phyloP scores from a whole-genome alignment of 2,113 vertebrate genomes.

The Tinamus guttatus region DNA sequence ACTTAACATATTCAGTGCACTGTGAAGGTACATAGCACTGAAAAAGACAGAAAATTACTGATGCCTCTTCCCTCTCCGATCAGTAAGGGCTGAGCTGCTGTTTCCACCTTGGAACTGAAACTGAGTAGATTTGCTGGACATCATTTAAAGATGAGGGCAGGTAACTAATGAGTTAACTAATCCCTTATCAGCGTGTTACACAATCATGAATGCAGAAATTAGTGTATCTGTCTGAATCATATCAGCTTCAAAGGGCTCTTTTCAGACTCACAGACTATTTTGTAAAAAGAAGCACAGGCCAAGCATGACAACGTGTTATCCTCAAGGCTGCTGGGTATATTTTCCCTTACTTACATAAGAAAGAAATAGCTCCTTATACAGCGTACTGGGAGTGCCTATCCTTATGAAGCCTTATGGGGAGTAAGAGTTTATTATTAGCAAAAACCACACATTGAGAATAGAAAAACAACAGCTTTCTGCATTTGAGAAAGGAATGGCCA shows the following conservation, averaged over 20 bases:
- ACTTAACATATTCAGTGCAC: neutral
- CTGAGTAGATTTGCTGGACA: neutral
- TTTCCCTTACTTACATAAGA: neutral
- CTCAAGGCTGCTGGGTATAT: neutral
- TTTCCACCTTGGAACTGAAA: neutral
- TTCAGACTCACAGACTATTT: neutral
- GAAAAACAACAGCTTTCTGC: neutral
- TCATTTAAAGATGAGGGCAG: neutral
- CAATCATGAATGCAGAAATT: neutral
- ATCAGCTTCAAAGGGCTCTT: neutral
- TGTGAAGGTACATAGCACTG: neutral
- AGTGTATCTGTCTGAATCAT: neutral
- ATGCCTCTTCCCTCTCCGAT: neutral
- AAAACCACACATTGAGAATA: neutral
- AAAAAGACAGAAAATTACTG: neutral
- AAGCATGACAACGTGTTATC: rapidly evolving
- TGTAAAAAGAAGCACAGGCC: neutral
- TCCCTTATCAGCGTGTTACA: neutral
- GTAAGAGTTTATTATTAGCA: neutral
- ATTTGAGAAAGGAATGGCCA: neutral
- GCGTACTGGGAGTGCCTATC: neutral
- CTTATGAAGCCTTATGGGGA: neutral
- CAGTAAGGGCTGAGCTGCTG: neutral
- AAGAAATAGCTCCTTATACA: neutral
- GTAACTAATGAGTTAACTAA: neutral